Evolutionary conservation across 2,888 invertebrate species (phyloP).

Genomic region (Eupeodes luniger): DNA sequence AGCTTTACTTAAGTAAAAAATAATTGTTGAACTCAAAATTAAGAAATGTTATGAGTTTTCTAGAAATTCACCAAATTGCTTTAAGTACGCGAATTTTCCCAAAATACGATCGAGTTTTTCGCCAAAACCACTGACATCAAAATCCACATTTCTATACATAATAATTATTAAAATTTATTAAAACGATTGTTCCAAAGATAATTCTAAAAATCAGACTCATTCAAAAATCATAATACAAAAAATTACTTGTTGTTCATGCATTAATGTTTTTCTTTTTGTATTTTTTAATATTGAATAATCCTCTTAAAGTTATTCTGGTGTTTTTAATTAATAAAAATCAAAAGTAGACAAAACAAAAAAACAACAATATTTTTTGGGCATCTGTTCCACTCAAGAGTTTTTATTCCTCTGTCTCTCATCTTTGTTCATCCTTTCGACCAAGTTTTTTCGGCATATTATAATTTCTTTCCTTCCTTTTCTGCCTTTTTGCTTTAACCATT

Average conservation of each 20-base stretch:
- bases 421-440: not conserved
- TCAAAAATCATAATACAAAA: no score
- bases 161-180: no score
- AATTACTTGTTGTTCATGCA: not conserved
- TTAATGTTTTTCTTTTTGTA: not conserved
- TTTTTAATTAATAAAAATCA: slow-evolving; percentile 25
- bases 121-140: no score
- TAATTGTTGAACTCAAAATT: no score
- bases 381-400: slow-evolving; percentile 26
- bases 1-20: no score
- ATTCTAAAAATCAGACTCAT: not conserved
- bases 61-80: no score
- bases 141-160: no score
- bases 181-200: not conserved
- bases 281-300: not conserved
- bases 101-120: no score
- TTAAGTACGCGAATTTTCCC: no score
- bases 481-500: not conserved
- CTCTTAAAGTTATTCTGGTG: slow-evolving; percentile 35
- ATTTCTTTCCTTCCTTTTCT: slow-evolving; percentile 25
- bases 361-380: not conserved
- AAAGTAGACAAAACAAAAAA: slow-evolving; percentile 31
- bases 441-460: slow-evolving; percentile 15
- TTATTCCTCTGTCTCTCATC: not conserved
- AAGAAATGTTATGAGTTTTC: no score